Percentiles rank a stretch among this genome's conserved stretches.
Evolutionary conservation across 35 echinoderm and acorn worm species (phyloP).

Genomic region (Ophioderma brevispina): DNA sequence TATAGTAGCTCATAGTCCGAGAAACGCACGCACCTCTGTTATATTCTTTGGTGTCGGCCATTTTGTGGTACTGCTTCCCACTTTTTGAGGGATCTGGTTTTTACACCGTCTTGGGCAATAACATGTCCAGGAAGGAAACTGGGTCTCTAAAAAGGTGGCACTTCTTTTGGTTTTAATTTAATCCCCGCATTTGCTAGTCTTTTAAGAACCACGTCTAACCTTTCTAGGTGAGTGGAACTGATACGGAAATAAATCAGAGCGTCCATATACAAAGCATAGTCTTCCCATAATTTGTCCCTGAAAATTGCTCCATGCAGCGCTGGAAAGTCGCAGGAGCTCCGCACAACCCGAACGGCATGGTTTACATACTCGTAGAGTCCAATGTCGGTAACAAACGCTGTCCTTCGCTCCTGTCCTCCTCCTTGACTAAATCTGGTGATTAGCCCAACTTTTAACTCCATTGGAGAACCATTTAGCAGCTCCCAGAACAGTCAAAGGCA

Average conservation of each 20-base stretch:
- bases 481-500: conserved; percentile 27
- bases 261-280: conserved; percentile 21
- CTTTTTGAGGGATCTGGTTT: conserved; percentile 11
- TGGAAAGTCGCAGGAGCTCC: conserved; percentile 46
- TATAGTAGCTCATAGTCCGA: conserved; percentile 10
- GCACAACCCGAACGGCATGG: conserved; percentile 50
- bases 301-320: conserved; percentile 30
- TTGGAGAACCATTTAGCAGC: conserved; percentile 53
- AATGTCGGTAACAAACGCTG: conserved; percentile 45
- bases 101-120: not conserved
- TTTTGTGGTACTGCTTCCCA: not conserved
- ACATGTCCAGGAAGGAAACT: conserved; percentile 20
- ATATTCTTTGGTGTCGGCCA: conserved; percentile 29
- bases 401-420: conserved; percentile 28
- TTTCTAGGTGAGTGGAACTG: not conserved
- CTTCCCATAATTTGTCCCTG: not conserved
- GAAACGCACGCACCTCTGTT: conserved; percentile 11
- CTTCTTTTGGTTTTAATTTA: conserved; percentile 1
- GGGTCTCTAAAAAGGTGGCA: not conserved
- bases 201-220: not conserved
- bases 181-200: not conserved
- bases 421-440: conserved; percentile 26
- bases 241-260: not conserved
- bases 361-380: conserved; percentile 33
- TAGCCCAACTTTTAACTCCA: conserved; percentile 41